Percentiles rank a stretch among this genome's conserved stretches.
Conservation (phyloP, 1,140 invertebrate species). For the Bombyx mori region DNA sequence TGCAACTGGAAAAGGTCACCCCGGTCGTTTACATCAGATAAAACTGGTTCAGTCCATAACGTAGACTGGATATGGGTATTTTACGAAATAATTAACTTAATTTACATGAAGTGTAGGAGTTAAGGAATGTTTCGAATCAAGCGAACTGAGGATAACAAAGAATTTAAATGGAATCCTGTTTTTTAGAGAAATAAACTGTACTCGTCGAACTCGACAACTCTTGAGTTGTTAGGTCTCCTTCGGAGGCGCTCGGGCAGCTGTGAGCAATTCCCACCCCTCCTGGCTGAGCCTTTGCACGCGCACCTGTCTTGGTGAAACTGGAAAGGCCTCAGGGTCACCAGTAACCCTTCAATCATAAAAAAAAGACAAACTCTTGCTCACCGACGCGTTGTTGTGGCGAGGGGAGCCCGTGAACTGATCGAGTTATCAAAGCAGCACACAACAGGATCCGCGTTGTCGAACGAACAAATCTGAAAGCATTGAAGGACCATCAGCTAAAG, state of each 20-base stretch:
- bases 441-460: constrained; percentile 2
- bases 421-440: constrained; percentile 6
- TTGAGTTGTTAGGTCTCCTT: too few relatives aligned
- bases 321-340: too few relatives aligned
- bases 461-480: constrained; percentile 7
- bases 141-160: neutral
- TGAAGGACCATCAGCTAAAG: neutral
- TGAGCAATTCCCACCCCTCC: too few relatives aligned
- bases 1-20: too few relatives aligned
- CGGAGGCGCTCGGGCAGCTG: too few relatives aligned
- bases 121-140: neutral
- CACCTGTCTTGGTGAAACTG: too few relatives aligned
- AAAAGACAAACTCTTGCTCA: neutral
- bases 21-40: neutral
- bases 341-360: too few relatives aligned
- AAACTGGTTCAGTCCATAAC: neutral
- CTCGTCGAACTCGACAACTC: neutral
- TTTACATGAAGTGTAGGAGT: neutral
- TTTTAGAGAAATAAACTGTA: neutral
- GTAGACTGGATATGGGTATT: neutral
- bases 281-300: too few relatives aligned
- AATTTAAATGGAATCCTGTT: neutral
- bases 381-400: neutral
- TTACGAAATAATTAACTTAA: neutral
- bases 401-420: neutral